Evolutionary conservation across 2,797 vertebrate species (phyloP).

Genomic region (Macropodus opercularis): DNA sequence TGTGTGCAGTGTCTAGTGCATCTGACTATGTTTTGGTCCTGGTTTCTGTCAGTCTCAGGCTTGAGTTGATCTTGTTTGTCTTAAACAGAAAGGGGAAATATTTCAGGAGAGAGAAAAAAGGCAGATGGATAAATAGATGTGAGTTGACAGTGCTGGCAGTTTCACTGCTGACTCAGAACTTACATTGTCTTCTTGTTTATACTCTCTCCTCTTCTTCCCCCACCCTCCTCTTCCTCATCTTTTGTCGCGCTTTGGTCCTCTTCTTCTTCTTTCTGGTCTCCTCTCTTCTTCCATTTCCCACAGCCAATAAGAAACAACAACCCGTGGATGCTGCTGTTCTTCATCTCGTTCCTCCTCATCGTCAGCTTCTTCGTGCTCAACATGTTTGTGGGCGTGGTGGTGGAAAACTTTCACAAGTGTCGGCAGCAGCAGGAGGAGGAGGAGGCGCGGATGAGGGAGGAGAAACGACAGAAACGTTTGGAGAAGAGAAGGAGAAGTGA

Average conservation of each 20-base stretch:
- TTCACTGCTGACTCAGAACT: conserved; percentile 73
- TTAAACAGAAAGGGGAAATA: conserved; percentile 36
- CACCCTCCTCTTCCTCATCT: conserved; percentile 10
- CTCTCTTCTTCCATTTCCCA: conserved; percentile 33
- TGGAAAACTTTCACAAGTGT: conserved; percentile 99
- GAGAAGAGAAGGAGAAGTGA: conserved; percentile 75
- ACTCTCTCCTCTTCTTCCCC: conserved; percentile 44
- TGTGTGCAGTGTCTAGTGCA: conserved; percentile 18
- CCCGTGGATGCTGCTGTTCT: conserved; percentile 98
- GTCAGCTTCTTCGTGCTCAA: conserved; percentile 99
- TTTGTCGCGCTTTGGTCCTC: conserved; percentile 39
- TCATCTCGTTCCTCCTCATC: conserved; percentile 98
- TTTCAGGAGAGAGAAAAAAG: conserved; percentile 47
- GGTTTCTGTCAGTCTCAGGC: conserved; percentile 36
- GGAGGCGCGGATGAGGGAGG: conserved; percentile 91
- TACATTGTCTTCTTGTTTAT: conserved; percentile 66
- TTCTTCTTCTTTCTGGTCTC: conserved; percentile 29
- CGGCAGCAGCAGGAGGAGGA: conserved; percentile 97
- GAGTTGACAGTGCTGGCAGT: conserved; percentile 60
- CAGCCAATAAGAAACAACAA: conserved; percentile 94
- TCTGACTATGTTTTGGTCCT: conserved; percentile 31
- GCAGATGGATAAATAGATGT: conserved; percentile 60
- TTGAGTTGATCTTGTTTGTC: conserved; percentile 44
- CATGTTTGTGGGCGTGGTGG: conserved; percentile 98
- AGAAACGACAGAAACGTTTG: conserved; percentile 83